A percentile compares a stretch with the other conserved stretches of the same genome.
Evolutionary conservation across 2,113 vertebrate species (phyloP).

Genomic region (Ia io): DNA sequence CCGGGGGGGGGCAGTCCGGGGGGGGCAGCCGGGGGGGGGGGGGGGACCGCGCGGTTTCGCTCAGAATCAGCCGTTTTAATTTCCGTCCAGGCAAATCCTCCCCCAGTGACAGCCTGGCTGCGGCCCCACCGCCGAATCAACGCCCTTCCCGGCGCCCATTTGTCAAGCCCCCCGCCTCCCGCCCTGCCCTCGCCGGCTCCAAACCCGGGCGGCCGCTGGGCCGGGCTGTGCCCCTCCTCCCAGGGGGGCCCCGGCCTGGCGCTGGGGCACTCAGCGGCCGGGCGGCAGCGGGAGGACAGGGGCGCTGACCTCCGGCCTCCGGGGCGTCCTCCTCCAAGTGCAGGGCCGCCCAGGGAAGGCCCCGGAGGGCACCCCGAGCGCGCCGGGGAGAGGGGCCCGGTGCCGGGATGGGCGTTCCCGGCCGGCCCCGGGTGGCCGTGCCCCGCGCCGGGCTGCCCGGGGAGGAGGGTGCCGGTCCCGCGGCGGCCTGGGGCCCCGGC

Average conservation of each 20-base stretch:
- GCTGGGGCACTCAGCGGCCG: background rate
- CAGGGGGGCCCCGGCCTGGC: background rate
- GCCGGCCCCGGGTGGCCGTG: background rate
- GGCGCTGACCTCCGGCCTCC: background rate
- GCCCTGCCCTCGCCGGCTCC: background rate
- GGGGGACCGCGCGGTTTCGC: background rate
- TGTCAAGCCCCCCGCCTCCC: constrained; percentile 38
- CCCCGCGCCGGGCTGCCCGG: background rate
- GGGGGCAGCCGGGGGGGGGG: background rate
- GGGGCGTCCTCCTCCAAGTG: background rate
- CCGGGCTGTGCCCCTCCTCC: background rate
- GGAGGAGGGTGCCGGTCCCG: background rate
- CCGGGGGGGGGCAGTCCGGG: too few species aligned
- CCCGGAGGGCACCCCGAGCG: background rate
- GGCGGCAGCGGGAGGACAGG: background rate
- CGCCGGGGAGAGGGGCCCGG: background rate
- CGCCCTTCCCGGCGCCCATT: constrained; percentile 53
- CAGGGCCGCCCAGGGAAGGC: background rate
- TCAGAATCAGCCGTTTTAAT: constrained; percentile 73
- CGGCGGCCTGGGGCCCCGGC: constrained; percentile 47
- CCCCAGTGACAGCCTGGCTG: constrained; percentile 57
- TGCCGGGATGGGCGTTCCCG: background rate
- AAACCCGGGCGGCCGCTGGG: too few species aligned
- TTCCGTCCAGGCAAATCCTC: constrained; percentile 68
- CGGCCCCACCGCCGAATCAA: constrained; percentile 60